Percentiles rank a stretch among this genome's conserved stretches.
Evolutionary conservation across 2,113 vertebrate genomes (phyloP).

Genomic region (Pantherophis guttatus): DNA sequence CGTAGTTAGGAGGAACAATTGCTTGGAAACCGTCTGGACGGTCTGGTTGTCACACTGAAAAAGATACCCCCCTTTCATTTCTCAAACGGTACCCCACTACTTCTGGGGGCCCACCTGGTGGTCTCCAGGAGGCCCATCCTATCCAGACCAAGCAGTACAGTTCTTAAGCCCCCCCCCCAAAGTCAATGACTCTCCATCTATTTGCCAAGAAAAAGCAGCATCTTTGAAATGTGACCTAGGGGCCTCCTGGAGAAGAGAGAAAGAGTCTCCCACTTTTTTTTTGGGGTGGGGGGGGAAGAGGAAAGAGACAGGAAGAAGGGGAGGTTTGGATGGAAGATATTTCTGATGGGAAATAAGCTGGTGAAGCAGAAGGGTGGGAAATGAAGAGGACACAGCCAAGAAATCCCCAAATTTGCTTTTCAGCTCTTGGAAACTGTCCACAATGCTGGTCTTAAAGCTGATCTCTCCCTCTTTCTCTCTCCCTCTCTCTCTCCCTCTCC

Average conservation of each 20-base stretch:
- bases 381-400: background rate
- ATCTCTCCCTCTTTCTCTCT: background rate
- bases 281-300: fast-evolving
- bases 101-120: background rate
- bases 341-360: background rate
- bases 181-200: background rate
- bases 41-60: background rate
- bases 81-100: background rate
- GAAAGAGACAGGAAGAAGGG: too few relatives aligned
- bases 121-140: background rate
- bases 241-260: background rate
- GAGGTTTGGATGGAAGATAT: background rate
- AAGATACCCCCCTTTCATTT: background rate
- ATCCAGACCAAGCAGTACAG: background rate
- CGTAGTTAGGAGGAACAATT: background rate
- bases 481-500: too few relatives aligned
- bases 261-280: background rate
- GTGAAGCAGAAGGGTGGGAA: too few relatives aligned
- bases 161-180: background rate
- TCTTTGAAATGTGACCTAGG: background rate
- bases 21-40: background rate
- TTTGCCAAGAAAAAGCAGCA: background rate
- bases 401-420: background rate
- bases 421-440: background rate
- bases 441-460: background rate